These are phyloP conservation scores for Fulica atra DNA, from an alignment of 2,113 vertebrate species.

Conservation along the genomic window DNA sequence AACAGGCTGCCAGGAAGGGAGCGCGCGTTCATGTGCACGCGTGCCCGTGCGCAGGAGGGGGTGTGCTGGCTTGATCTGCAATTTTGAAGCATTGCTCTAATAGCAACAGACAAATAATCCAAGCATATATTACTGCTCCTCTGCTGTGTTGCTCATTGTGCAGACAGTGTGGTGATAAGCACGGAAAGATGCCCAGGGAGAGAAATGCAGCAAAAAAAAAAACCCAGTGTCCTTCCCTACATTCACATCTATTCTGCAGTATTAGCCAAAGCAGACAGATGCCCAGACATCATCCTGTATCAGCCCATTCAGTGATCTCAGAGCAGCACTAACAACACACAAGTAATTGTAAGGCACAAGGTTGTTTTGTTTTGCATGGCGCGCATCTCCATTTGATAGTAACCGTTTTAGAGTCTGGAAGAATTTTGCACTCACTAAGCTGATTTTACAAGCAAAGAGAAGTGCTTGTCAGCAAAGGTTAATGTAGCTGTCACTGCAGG, in stretches of 20 bases:
- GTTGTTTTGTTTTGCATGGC: constrained; percentile 47
- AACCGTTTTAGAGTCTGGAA: constrained; percentile 51
- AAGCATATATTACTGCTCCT: constrained; percentile 43
- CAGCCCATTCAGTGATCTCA: neutral
- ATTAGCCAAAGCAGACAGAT: constrained; percentile 32
- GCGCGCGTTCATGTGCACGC: accelerated
- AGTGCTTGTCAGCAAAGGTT: constrained; percentile 68
- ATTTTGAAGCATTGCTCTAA: neutral
- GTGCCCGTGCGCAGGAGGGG: accelerated
- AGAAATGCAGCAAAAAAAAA: constrained; percentile 21
- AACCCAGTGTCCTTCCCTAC: neutral
- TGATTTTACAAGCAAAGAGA: constrained; percentile 67
- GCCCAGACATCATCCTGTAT: neutral
- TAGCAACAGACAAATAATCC: constrained; percentile 39
- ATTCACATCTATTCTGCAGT: neutral
- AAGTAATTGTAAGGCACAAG: neutral
- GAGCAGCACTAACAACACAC: neutral
- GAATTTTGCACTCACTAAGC: constrained; percentile 61
- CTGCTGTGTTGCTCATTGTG: constrained; percentile 1
- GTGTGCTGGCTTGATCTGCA: neutral
- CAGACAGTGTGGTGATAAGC: constrained; percentile 9
- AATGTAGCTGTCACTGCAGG: constrained; percentile 65
- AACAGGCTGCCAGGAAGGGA: neutral
- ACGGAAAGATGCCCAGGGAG: constrained; percentile 2
- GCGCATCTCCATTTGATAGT: neutral